Evolutionary conservation across 2,113 vertebrate genomes (phyloP), one percentile per base, ranked within the genome.

Genomic region (Coracopsis vasa): DNA sequence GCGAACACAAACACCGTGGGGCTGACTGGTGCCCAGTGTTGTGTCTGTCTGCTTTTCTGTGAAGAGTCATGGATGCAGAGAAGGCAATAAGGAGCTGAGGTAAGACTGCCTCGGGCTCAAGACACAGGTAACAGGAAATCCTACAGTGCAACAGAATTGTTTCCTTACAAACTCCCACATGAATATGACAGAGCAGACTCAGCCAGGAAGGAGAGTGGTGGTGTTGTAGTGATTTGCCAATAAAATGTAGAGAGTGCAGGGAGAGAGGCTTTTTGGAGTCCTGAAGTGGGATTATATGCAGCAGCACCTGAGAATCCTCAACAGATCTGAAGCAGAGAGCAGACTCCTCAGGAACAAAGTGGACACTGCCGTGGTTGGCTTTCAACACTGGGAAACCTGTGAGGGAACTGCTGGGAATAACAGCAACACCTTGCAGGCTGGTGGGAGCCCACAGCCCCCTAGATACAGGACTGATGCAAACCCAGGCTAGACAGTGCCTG

Each of bases 151-250:
- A 48, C 28, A 29, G 81, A 42, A 74, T 17, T 74, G 84, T 90
- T 96, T 94, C 91, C 73, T 95, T 54, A 91, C 31, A 42, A 91
- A 92, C 87, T 95, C 74, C 90, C 81, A 91, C 78, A 33, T n/a
- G 39, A 80, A 48, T 39, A 85, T 48, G 86, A 85, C 70, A 85
- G 88, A 87, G 75, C 1, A 86, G 70, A 87, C 39, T 90, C 81
- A 82, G 58, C 56, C 70, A 85, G 58, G 80, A 91, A 87, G 56
- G 18, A 86, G 33, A 61, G 31, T 5, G 13, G 7, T 92, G 69
- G 25, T 88, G 72, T 8, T 64, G 45, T 8, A 74, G n/a, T 54
- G 41, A 79, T 70, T 89, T 94, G 47, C 61, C 70, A 88, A 33
- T 44, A 54, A 86, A 86, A 79, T 27, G 18, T 5, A 58, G 45